phyloP scores from a whole-genome alignment of 2,797 vertebrate genomes.

The Sitta carolinensis region DNA sequence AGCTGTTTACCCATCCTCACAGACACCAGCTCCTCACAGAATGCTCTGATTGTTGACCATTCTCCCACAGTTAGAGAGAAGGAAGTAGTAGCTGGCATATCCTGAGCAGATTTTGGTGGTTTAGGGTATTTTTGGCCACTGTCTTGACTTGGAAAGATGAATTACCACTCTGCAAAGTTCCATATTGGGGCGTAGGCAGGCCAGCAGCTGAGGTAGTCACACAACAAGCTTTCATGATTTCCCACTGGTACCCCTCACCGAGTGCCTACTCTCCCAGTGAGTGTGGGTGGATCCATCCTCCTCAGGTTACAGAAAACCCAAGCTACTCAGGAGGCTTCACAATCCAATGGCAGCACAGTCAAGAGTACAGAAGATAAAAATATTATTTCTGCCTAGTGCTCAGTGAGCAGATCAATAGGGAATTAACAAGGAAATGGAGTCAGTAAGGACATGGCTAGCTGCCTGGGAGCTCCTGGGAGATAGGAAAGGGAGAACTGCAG shows the following conservation, averaged over 20 bases:
- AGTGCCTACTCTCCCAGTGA: not conserved
- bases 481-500: not conserved
- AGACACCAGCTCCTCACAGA: not conserved
- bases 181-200: not conserved
- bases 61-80: not conserved
- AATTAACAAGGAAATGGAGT: constrained; percentile 29
- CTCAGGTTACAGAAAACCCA: not conserved
- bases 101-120: not conserved
- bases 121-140: not conserved
- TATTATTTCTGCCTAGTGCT: not conserved
- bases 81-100: not conserved
- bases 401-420: not conserved
- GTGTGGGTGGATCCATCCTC: not conserved
- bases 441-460: not conserved
- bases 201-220: not conserved
- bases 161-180: not conserved
- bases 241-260: not conserved
- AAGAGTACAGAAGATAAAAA: not conserved
- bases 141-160: not conserved
- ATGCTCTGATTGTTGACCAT: not conserved
- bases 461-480: not conserved
- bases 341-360: not conserved
- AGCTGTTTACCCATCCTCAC: not conserved
- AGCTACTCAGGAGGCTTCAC: not conserved
- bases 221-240: not conserved